A percentile compares a stretch with the other conserved stretches of the same genome.
Conservation (phyloP, 2,797 vertebrate genomes). For the Squalus acanthias region DNA sequence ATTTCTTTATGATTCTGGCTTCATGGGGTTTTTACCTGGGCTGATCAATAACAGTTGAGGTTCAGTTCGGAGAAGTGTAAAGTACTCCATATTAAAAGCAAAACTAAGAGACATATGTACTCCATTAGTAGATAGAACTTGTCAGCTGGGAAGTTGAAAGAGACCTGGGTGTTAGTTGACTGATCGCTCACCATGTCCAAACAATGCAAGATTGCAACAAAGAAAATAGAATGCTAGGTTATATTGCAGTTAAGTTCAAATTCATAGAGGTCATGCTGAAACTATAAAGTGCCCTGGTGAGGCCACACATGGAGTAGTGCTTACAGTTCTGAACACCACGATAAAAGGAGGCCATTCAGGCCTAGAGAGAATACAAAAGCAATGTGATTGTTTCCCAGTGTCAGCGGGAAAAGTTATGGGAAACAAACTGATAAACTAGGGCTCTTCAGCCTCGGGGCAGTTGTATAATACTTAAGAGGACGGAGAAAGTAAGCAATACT, state of each 20-base stretch:
- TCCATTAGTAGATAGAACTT: neutral
- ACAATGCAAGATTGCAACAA: neutral
- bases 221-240: neutral
- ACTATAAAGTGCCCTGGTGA: neutral
- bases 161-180: neutral
- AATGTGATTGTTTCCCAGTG: neutral
- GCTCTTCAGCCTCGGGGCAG: neutral
- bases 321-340: neutral
- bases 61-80: neutral
- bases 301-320: neutral
- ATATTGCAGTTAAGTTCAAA: neutral
- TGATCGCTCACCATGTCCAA: neutral
- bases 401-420: neutral
- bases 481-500: neutral
- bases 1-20: neutral
- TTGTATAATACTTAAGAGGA: neutral
- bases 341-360: neutral
- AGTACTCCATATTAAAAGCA: neutral
- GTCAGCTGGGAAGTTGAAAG: neutral
- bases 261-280: neutral
- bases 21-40: neutral
- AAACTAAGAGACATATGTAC: neutral
- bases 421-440: neutral
- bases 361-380: neutral
- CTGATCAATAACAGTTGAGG: neutral